Evolutionary conservation across 2,113 vertebrate species (phyloP).

Genomic region (Nycticebus coucang): DNA sequence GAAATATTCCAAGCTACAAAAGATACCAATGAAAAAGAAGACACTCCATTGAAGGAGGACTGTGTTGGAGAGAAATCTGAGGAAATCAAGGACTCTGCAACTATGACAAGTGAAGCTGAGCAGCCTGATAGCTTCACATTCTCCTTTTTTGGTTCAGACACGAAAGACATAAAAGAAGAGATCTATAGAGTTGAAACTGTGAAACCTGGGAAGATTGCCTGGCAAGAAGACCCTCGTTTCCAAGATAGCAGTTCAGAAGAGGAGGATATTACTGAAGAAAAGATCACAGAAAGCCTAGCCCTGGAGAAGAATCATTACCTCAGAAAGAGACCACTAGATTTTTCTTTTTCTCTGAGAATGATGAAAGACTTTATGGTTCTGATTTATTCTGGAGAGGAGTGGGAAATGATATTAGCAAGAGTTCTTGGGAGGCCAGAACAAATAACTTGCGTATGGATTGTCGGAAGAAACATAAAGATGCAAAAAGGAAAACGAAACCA

Average conservation of each 20-base stretch:
- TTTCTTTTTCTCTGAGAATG: slow-evolving; percentile 92
- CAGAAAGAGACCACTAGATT: slow-evolving; percentile 76
- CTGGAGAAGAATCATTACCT: slow-evolving; percentile 59
- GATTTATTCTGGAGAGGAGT: no score
- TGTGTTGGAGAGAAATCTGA: background rate
- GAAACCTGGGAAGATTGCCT: slow-evolving; percentile 85
- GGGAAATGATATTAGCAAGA: no score
- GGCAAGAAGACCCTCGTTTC: slow-evolving; percentile 90
- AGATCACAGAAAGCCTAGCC: background rate
- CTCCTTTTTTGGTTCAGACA: slow-evolving; percentile 91
- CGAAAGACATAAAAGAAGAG: slow-evolving; percentile 79
- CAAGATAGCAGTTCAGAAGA: slow-evolving; percentile 95
- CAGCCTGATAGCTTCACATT: slow-evolving; percentile 87
- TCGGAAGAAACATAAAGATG: slow-evolving; percentile 94
- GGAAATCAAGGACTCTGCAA: background rate
- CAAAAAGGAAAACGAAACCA: slow-evolving; percentile 87
- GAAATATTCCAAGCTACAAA: slow-evolving; percentile 87
- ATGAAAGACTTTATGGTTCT: slow-evolving; percentile 91
- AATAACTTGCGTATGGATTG: no score
- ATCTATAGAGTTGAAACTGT: slow-evolving; percentile 86
- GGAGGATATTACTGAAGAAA: slow-evolving; percentile 83
- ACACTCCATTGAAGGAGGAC: slow-evolving; percentile 64
- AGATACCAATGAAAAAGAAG: slow-evolving; percentile 59
- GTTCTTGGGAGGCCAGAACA: no score
- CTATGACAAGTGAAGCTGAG: background rate